Conservation (phyloP, 2,888 invertebrate genomes). For the Germaria angustata region DNA sequence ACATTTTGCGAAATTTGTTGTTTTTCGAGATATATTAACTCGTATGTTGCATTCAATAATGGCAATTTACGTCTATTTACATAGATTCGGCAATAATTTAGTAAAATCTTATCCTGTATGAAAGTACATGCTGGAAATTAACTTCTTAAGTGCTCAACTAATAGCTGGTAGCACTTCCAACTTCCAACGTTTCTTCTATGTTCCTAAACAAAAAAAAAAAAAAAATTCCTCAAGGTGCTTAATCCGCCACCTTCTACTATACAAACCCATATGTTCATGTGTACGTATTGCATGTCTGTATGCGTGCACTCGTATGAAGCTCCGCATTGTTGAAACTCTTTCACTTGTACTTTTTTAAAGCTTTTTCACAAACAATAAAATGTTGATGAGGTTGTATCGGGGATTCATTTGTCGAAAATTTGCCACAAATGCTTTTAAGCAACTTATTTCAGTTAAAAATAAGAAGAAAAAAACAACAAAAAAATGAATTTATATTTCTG, state of each 20-base stretch:
- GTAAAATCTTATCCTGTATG: no score
- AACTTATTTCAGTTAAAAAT: conserved; percentile 47
- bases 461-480: no score
- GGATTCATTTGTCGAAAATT: conserved; percentile 67
- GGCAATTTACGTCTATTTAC: no score
- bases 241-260: conserved; percentile 18
- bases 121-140: no score
- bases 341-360: conserved; percentile 19
- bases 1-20: no score
- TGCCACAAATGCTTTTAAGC: conserved; percentile 66
- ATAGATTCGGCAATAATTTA: no score
- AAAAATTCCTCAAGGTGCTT: neutral
- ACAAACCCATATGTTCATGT: neutral
- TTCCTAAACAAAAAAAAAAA: no score
- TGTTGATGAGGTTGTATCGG: conserved; percentile 59
- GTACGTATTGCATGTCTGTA: neutral
- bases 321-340: conserved; percentile 22
- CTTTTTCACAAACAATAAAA: conserved; percentile 51
- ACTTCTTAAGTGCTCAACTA: no score
- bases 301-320: neutral
- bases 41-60: no score
- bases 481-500: conserved; percentile 38
- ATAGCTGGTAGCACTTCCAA: no score
- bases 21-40: no score
- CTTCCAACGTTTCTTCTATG: no score